These are phyloP conservation scores for Rhinoptilus africanus DNA, from an alignment of 2,113 vertebrate genomes.

Conservation along the genomic window DNA sequence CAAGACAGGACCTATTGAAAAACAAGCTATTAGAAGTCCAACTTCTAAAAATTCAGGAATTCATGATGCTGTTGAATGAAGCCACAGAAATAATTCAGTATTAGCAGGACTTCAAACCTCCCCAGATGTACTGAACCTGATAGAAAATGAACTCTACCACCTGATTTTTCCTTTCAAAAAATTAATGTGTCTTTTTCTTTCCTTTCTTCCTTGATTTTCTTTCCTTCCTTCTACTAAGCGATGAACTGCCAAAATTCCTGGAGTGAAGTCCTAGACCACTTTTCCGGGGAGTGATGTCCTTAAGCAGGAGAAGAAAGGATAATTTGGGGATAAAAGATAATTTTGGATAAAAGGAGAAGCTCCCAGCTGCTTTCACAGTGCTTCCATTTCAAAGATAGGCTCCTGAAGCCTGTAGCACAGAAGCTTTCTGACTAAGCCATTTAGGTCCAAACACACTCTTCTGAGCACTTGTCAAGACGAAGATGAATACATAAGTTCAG, in stretches of 20 bases:
- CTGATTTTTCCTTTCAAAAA: not conserved
- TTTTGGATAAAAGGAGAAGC: no score
- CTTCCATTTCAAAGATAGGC: not conserved
- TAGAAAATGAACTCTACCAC: not conserved
- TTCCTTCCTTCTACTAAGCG: not conserved
- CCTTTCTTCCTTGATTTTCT: not conserved
- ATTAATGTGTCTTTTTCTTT: not conserved
- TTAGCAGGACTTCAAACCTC: not conserved
- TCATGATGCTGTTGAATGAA: not conserved
- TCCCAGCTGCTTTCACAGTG: not conserved
- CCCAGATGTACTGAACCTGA: not conserved
- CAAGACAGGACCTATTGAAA: not conserved
- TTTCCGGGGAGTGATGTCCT: not conserved
- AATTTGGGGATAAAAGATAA: no score
- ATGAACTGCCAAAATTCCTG: not conserved
- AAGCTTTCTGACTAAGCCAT: not conserved
- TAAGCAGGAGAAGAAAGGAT: not conserved
- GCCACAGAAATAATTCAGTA: not conserved
- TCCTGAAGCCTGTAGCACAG: not conserved
- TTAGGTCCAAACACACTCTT: not conserved
- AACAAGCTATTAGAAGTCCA: not conserved
- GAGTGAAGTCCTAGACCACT: not conserved
- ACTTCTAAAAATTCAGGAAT: not conserved
- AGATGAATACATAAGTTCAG: not conserved
- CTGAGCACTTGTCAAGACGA: not conserved